phyloP scores from a whole-genome alignment of 2,113 vertebrate genomes.

The Corythoichthys haematopterus region DNA sequence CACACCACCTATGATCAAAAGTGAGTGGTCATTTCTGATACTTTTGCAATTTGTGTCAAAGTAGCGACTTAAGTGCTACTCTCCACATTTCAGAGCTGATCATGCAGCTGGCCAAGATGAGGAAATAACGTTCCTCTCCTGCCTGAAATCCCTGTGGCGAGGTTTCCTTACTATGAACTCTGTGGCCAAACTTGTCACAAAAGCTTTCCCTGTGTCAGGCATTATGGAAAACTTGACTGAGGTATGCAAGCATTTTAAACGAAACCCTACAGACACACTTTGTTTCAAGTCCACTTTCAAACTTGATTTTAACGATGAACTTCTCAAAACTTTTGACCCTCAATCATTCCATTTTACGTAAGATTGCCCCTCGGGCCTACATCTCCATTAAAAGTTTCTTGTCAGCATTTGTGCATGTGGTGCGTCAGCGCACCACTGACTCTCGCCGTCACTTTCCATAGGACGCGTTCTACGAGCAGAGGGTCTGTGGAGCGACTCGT shows the following conservation, averaged over 20 bases:
- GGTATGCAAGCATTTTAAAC: slow-evolving; percentile 64
- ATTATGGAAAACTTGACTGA: slow-evolving; percentile 86
- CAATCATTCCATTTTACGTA: not conserved
- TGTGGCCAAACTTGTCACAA: slow-evolving; percentile 93
- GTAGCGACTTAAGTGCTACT: not conserved
- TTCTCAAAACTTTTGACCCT: not conserved
- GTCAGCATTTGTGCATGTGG: not conserved
- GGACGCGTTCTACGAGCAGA: too few relatives aligned
- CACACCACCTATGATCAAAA: slow-evolving; percentile 66
- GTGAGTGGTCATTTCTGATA: slow-evolving; percentile 27
- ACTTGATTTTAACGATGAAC: not conserved
- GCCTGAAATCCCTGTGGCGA: slow-evolving; percentile 86
- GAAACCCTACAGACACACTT: not conserved
- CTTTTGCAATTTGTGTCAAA: not conserved
- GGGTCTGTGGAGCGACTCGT: too few relatives aligned
- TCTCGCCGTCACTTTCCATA: too few relatives aligned
- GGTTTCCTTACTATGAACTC: slow-evolving; percentile 95
- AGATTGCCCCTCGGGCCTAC: not conserved
- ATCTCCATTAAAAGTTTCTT: not conserved
- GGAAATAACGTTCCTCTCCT: slow-evolving; percentile 84
- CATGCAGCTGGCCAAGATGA: slow-evolving; percentile 73
- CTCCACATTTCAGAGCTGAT: slow-evolving; percentile 48
- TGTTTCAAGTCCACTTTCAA: not conserved
- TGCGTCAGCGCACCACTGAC: too few relatives aligned
- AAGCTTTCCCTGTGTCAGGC: slow-evolving; percentile 92